Base-by-base conservation (phyloP, 2,888 invertebrate species). In the Hemistola chrysoprasaria region DNA sequence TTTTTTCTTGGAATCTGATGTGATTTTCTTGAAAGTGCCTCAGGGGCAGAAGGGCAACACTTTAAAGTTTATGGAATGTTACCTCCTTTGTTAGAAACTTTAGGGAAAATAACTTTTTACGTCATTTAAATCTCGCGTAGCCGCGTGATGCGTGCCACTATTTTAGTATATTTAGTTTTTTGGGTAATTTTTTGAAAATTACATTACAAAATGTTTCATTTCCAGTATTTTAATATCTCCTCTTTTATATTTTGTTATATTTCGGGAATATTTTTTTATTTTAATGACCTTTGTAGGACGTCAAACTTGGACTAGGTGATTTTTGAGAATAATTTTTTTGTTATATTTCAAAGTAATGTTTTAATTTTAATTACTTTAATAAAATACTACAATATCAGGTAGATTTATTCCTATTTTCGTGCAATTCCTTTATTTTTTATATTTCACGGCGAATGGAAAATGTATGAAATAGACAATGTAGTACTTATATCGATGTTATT, bases 1-100 rank as follows among this genome's bases (percentile, higher is more conserved):
- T 57, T 57, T 59, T 58, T 71, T 66, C 59, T 50, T 2, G 28
- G 64, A 68, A 71, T 49, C 49, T 16, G 27, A 24, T 24, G 28
- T 32, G 32, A 30, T 54, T 67, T 69, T 66, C 62, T 48, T 34
- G 40, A 56, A 63, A 69, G 8, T 3, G 33, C 48, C 40, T 29
- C 36, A 11, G 37, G 25, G 35, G 20, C 16, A 6, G 3, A 11
- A 6, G 25, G 35, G 8, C 10, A 8, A 25, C 11, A 23, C 8
- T 9, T 21, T 39, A 6, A 16, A 28, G 31, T n/a, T 27, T 40
- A 9, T 6, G 2, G 2, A 30, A 32, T 35, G 31, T 37, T 23
- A 4, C 8, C 7, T 32, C 11, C 25, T 40, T 36, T 22, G 7
- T 36, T 11, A 35, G 16, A 32, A 2, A 30, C 32, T 42, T 40